A percentile compares a stretch with the other conserved stretches of the same genome.
Evolutionary conservation across 2,113 vertebrate species (phyloP).

Genomic region (Oreochromis tanganicae): DNA sequence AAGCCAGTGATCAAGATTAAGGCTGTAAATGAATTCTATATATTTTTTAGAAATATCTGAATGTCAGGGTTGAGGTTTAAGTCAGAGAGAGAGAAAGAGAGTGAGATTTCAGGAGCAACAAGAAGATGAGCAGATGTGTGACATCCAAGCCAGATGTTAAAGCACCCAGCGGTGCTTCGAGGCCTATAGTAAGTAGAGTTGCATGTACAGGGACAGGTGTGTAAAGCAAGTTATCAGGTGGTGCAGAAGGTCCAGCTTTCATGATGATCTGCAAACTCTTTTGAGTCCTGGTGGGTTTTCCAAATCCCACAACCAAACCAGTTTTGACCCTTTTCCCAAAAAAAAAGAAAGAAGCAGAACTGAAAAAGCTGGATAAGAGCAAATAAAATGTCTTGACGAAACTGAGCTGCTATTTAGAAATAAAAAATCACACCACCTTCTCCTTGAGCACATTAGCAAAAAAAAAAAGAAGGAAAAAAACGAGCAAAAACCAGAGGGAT

Average conservation of each 20-base stretch:
- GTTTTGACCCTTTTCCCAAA: background rate
- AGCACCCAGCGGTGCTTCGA: background rate
- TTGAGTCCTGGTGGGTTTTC: background rate
- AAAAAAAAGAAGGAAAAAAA: background rate
- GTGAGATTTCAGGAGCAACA: background rate
- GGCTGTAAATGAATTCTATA: background rate
- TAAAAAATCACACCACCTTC: background rate
- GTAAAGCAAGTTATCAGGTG: background rate
- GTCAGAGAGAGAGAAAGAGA: background rate
- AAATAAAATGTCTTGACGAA: background rate
- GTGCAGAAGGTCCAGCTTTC: background rate
- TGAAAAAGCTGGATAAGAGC: background rate
- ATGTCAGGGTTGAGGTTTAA: conserved; percentile 1
- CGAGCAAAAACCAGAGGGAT: background rate
- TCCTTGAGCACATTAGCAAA: background rate
- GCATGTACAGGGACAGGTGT: conserved; percentile 28
- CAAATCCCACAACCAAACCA: background rate
- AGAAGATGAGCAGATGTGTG: background rate
- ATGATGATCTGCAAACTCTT: background rate
- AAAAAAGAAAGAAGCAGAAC: background rate
- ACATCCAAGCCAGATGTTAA: background rate
- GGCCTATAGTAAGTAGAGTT: background rate
- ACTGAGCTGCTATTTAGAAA: conserved; percentile 32
- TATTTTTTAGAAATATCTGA: background rate
- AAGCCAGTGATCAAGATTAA: background rate